Base-by-base conservation (phyloP, 2,888 invertebrate genomes). In the Aradus depressus region DNA sequence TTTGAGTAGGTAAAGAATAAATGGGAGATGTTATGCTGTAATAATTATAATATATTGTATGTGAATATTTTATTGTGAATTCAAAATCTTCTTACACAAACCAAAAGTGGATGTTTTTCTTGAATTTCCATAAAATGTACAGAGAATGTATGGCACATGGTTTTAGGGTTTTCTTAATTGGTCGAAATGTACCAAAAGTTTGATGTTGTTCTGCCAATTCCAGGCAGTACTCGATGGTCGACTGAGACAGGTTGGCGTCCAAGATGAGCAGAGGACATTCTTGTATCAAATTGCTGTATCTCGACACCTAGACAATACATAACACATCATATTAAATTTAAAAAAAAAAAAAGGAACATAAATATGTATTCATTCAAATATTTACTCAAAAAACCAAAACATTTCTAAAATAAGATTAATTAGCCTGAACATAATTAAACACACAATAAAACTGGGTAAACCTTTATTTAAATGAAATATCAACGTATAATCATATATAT, bases 161-260 rank as follows among this genome's bases (percentile, higher is more conserved):
- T 14, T 31, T n/a, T n/a, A n/a, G n/a, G n/a, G n/a, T n/a, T n/a
- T n/a, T n/a, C n/a, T n/a, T n/a, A n/a, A n/a, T n/a, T n/a, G n/a
- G n/a, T n/a, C n/a, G n/a, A n/a, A 23, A 1, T 75, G 73, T 66
- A 85, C 85, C 81, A 64, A 89, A 85, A 62, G 81, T 76, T 31
- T 75, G 63, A 53, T 77, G 66, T 37, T 72, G 64, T 8, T 68
- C 61, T 38, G 87, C 84, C 14, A 83, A 63, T 51, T 74, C 65
- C 44, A 89, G 65, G 21, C 80, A 67, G 43, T 73, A 70, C 58
- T 74, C 70, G 63, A 92, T 80, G 0, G 88, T 77, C 19, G 75
- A 68, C 37, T 75, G 62, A 0, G 84, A 76, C 38, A 87, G 65
- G 69, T 96, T 96, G 6, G 84, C 89, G 67, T 96, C 96, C 47